These are phyloP conservation scores for Bactericera cockerelli DNA, from an alignment of 1,140 invertebrate species.

Conservation along the genomic window DNA sequence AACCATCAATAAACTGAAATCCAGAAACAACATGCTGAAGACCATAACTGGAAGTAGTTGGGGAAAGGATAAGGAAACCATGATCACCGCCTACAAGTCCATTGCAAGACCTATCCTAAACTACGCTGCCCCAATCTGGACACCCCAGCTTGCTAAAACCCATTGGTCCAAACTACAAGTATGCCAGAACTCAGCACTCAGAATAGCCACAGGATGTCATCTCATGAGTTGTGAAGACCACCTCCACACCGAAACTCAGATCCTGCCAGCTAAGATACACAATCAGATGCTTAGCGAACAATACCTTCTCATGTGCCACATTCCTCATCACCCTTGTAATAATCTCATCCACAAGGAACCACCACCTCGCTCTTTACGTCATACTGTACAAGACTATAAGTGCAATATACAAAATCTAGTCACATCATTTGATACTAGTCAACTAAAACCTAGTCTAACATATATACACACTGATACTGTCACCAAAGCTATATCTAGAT, in stretches of 20 bases:
- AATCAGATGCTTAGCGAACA: slow-evolving; percentile 7
- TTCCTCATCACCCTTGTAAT: slow-evolving; percentile 5
- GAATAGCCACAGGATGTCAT: background rate
- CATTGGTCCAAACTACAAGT: background rate
- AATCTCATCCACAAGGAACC: background rate
- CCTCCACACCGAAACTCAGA: slow-evolving; percentile 3
- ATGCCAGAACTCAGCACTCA: background rate
- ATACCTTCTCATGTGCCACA: slow-evolving; percentile 6
- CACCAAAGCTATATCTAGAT: background rate
- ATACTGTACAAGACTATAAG: background rate
- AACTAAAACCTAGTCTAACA: background rate
- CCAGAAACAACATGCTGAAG: slow-evolving; percentile 11
- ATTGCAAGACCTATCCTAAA: background rate
- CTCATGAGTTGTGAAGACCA: background rate
- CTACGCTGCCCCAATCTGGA: slow-evolving; percentile 1
- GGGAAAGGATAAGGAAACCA: slow-evolving; percentile 2
- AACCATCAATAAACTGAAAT: slow-evolving; percentile 1
- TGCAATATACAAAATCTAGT: slow-evolving; percentile 8
- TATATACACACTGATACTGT: background rate
- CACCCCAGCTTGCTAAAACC: background rate
- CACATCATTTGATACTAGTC: background rate
- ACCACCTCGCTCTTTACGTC: background rate
- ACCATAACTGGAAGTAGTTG: slow-evolving; percentile 4
- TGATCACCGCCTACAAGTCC: slow-evolving; percentile 8
- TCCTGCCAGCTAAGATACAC: background rate